A percentile compares a stretch with the other conserved stretches of the same genome.
Evolutionary conservation across 2,888 invertebrate species (phyloP).

Genomic region (Aspidapion aeneum): DNA sequence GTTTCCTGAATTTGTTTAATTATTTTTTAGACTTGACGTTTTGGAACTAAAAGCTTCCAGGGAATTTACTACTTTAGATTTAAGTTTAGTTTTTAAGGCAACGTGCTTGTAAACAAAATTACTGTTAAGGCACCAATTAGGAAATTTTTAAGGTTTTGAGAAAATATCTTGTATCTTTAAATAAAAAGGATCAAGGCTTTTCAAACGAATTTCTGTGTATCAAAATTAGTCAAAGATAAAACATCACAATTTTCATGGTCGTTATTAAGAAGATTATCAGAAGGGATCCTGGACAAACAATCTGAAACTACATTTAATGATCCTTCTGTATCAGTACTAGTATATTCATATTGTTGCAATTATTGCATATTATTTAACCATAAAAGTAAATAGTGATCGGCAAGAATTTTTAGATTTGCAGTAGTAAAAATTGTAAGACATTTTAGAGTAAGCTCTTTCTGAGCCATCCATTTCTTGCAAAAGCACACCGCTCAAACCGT

Average conservation of each 20-base stretch:
- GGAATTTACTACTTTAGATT: slow-evolving; percentile 15
- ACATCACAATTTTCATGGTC: background rate
- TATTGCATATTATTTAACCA: slow-evolving; percentile 25
- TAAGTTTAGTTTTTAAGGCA: background rate
- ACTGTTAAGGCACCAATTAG: background rate
- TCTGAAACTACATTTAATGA: slow-evolving; percentile 4
- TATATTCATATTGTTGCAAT: slow-evolving; percentile 18
- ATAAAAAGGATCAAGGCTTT: background rate
- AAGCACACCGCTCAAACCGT: slow-evolving; percentile 32
- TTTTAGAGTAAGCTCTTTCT: slow-evolving; percentile 19
- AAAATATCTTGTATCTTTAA: background rate
- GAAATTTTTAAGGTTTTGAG: background rate
- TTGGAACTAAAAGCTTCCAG: slow-evolving; percentile 29
- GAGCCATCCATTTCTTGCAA: slow-evolving; percentile 20
- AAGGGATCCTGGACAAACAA: background rate
- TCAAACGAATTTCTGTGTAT: background rate
- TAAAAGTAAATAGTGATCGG: slow-evolving; percentile 27
- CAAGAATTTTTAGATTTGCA: slow-evolving; percentile 15
- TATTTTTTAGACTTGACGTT: slow-evolving; percentile 16
- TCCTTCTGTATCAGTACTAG: slow-evolving; percentile 10
- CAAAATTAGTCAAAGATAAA: background rate
- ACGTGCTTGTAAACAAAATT: background rate
- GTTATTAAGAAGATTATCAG: background rate
- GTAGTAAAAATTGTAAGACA: slow-evolving; percentile 19
- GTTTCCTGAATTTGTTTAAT: slow-evolving; percentile 21